Evolutionary conservation across 2,113 vertebrate genomes (phyloP).

Genomic region (Xenopus borealis): DNA sequence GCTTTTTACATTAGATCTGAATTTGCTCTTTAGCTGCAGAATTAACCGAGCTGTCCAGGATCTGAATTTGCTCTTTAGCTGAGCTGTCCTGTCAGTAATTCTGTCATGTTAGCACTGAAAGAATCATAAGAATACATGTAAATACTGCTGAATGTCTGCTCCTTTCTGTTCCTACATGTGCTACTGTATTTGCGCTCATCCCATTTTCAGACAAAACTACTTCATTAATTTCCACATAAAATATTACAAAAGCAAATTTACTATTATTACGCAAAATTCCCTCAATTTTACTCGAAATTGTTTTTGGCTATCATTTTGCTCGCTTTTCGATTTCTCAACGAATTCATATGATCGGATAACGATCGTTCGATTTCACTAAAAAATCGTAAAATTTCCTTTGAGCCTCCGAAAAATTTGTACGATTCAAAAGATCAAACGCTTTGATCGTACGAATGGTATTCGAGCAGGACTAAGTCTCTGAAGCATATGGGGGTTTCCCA

Average conservation of each 20-base stretch:
- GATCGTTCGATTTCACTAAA: too few relatives aligned
- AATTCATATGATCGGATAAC: too few relatives aligned
- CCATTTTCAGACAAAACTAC: background rate
- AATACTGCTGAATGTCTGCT: constrained; percentile 9
- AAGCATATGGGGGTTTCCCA: too few relatives aligned
- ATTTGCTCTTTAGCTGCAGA: background rate
- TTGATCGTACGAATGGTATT: too few relatives aligned
- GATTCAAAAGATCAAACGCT: too few relatives aligned
- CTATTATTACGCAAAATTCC: too few relatives aligned
- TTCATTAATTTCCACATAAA: constrained; percentile 17
- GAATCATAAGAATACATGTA: constrained; percentile 11
- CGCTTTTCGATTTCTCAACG: too few relatives aligned
- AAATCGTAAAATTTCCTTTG: too few relatives aligned
- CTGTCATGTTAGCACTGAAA: constrained; percentile 18
- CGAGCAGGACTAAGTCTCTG: too few relatives aligned
- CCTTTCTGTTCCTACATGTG: background rate
- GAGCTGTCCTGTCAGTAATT: background rate
- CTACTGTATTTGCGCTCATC: constrained; percentile 17
- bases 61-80: background rate
- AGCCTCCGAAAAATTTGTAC: too few relatives aligned
- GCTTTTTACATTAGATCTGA: background rate
- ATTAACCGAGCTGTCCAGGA: background rate
- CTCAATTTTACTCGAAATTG: too few relatives aligned
- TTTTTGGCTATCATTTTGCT: too few relatives aligned
- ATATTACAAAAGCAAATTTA: constrained; percentile 9